Conservation (phyloP, 2,113 vertebrate genomes). For the Hippopotamus amphibius region DNA sequence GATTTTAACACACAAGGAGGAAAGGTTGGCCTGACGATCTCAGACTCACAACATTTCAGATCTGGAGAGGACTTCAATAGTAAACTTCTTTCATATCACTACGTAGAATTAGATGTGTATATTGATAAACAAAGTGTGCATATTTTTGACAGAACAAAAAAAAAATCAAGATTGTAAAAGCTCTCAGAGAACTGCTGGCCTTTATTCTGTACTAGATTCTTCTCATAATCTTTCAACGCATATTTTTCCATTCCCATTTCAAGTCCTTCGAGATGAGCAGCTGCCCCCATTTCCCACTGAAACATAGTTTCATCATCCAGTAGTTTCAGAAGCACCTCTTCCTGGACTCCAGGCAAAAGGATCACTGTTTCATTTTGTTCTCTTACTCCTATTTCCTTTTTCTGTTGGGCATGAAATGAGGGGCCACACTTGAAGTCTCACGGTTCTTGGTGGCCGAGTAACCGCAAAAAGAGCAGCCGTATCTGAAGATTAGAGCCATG, state of each 20-base stretch:
- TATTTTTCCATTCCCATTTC: constrained; percentile 58
- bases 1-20: not conserved
- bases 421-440: not conserved
- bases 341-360: not conserved
- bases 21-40: not conserved
- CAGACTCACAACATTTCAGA: not conserved
- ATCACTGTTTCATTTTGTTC: not conserved
- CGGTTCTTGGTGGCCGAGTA: not conserved
- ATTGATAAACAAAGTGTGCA: not conserved
- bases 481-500: not conserved
- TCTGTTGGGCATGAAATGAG: not conserved
- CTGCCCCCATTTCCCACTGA: constrained; percentile 13
- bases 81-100: not conserved
- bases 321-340: constrained; percentile 10
- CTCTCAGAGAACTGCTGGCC: constrained; percentile 16
- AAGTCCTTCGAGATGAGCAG: constrained; percentile 38
- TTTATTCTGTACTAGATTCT: constrained; percentile 8
- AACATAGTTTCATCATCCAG: constrained; percentile 15
- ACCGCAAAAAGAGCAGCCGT: too few species aligned
- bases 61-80: not conserved
- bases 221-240: not conserved
- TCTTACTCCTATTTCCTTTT: not conserved
- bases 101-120: not conserved
- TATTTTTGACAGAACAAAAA: not conserved
- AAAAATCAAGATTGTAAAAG: not conserved